phyloP scores from a whole-genome alignment of 2,797 vertebrate genomes.

The Alcedo quadribrachys region DNA sequence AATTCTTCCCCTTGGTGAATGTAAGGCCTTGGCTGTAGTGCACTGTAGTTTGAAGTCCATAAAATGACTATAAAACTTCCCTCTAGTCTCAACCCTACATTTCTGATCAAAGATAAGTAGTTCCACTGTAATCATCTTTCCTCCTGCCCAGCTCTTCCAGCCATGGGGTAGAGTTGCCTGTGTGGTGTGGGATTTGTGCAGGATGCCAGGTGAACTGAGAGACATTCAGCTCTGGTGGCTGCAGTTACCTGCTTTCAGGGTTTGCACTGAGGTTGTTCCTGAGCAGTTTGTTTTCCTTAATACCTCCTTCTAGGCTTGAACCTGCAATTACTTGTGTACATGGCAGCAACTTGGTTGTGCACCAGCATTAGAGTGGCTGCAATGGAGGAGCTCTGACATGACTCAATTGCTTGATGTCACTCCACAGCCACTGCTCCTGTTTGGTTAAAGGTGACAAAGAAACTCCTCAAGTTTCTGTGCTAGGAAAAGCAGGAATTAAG shows the following conservation, averaged over 20 bases:
- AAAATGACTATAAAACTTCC: neutral
- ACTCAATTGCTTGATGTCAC: neutral
- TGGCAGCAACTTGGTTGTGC: neutral
- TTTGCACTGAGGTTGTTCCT: neutral
- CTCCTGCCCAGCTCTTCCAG: neutral
- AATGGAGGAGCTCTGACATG: neutral
- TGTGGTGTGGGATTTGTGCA: neutral
- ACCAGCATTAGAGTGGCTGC: neutral
- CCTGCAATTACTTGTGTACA: fast-evolving
- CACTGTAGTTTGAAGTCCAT: neutral
- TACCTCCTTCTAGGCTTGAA: neutral
- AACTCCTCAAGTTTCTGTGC: neutral
- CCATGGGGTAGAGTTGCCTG: neutral
- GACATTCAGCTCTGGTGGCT: neutral
- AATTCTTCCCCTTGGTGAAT: fast-evolving
- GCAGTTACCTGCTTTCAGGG: neutral
- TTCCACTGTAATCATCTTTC: neutral
- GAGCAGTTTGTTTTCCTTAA: neutral
- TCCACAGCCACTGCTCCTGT: neutral
- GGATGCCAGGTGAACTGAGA: neutral
- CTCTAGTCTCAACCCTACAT: neutral
- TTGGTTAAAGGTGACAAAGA: neutral
- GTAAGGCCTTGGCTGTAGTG: neutral
- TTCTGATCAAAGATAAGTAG: neutral
- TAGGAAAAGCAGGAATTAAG: neutral